Evolutionary conservation across 2,888 invertebrate genomes (phyloP), one percentile per base, ranked within the genome.

Genomic region (Habrosyne pyritoides): DNA sequence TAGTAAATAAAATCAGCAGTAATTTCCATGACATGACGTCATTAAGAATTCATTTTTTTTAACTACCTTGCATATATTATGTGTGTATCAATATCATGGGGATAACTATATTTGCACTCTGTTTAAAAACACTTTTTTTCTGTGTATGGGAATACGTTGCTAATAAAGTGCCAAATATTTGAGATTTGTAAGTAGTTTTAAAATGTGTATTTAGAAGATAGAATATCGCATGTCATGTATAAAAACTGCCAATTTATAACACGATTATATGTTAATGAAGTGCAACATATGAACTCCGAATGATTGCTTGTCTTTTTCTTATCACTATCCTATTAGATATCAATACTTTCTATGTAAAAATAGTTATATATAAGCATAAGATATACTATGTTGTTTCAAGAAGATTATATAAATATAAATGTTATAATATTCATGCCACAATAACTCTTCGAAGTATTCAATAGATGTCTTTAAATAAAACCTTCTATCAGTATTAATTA

Each of bases 171-270:
- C 61, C 59, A 66, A 66, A 36, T 36, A n/a, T 14, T 36, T n/a
- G 4, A 14, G 1, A n/a, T 36, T 3, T 6, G 4, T 33, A 42
- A 18, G 12, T 12, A 42, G 42, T 42, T 2, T 71, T 36, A 69
- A 74, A 69, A 65, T 81, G 67, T 64, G 60, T 42, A 3, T 10
- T 36, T 81, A 78, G 71, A 60, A 61, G 51, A 70, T 77, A 75
- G 73, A 60, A 63, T 63, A 65, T 67, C 66, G 61, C 64, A 74
- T 73, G 66, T 71, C 42, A 42, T 66, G 61, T 72, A 71, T 74
- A 63, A 60, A 79, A 77, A 82, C 84, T 85, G 84, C 84, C 84
- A 84, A 74, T 74, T 67, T 64, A 69, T 68, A 69, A 67, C 64
- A 60, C 53, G 18, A 51, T 61, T 36, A n/a, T 36, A 36, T 14